Base-by-base conservation (phyloP, 2,113 vertebrate species). In the Carassius carassius region DNA sequence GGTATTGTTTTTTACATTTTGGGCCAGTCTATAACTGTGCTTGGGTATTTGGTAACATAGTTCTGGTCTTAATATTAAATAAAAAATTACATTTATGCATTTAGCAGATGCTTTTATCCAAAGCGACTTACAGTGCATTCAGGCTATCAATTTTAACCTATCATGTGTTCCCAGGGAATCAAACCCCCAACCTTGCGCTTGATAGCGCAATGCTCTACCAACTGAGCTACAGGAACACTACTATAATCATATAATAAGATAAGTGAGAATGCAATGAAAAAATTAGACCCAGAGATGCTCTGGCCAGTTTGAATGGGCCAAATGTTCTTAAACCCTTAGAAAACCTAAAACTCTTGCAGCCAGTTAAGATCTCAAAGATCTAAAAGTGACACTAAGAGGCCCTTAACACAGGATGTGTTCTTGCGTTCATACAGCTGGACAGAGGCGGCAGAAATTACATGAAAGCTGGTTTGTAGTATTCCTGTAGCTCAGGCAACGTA, bases 1-100 rank as follows among this genome's bases (percentile, higher is more conserved):
- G 70, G 51, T 29, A 29, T 65, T 32, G 12, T 80, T 21, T 65
- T 84, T 17, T 41, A 11, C 78, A 63, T 85, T 75, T 81, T 47
- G 19, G 63, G 63, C 14, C 82, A 78, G 84, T 81, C 65, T 51
- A 79, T 74, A 83, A 62, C 76, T 84, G 62, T 82, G 73, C 83
- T 78, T 82, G 76, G 4, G 29, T n/a, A 75, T 78, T 58, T 78
- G 12, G 14, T 19, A 58, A 21, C 25, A 13, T 10, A 78, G 58
- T 35, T 54, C 5, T 60, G 23, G 25, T 32, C 74, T 14, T 58
- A n/a, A 37, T 58, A n/a, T n/a, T n/a, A n/a, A n/a, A n/a, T n/a
- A n/a, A n/a, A n/a, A n/a, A n/a, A n/a, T n/a, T n/a, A n/a, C n/a
- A n/a, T n/a, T n/a, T n/a, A n/a, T n/a, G n/a, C n/a, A n/a, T n/a